Base-by-base conservation (phyloP, 1,140 invertebrate genomes). In the Drosophila ironensis region DNA sequence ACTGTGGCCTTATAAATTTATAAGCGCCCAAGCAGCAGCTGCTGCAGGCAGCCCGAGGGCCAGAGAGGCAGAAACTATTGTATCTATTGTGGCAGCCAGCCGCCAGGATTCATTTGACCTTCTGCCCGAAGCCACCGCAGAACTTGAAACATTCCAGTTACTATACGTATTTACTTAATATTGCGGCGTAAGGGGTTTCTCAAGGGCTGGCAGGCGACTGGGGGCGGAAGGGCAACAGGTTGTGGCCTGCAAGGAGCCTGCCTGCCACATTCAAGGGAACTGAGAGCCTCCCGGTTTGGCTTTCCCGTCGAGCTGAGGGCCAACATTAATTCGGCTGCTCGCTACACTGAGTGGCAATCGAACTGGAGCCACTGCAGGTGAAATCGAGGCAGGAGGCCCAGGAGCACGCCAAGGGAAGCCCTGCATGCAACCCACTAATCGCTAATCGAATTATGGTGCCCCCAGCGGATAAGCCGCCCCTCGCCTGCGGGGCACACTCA, bases 71-170 rank as follows among this genome's bases (percentile, higher is more conserved):
- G n/a, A n/a, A n/a, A n/a, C n/a, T n/a, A n/a, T n/a, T n/a, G n/a
- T n/a, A n/a, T n/a, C n/a, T n/a, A n/a, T n/a, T n/a, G n/a, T n/a
- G n/a, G 5, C 2, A 22, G 20, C 11, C 33, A 35, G 2, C 11
- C 12, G 12, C 56, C 51, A 50, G 19, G 60, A 45, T 40, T 48
- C 30, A 40, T 9, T 74, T 56, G 35, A 16, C 33, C 46, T 64
- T 46, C 8, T 57, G 24, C 33, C 54, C 53, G 30, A 41, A 53
- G 33, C 16, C 46, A 35, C 61, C 42, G 22, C 54, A 69, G 41
- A 50, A 71, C 45, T 60, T 42, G 24, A 71, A 76, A 53, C 61
- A 77, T 68, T 77, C 56, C 38, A 47, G 60, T 45, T 42, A n/a
- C n/a, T n/a, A n/a, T n/a, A n/a, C n/a, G n/a, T n/a, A n/a, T n/a